Evolutionary conservation across 2,797 vertebrate genomes (phyloP).

Genomic region (Trachurus trachurus): DNA sequence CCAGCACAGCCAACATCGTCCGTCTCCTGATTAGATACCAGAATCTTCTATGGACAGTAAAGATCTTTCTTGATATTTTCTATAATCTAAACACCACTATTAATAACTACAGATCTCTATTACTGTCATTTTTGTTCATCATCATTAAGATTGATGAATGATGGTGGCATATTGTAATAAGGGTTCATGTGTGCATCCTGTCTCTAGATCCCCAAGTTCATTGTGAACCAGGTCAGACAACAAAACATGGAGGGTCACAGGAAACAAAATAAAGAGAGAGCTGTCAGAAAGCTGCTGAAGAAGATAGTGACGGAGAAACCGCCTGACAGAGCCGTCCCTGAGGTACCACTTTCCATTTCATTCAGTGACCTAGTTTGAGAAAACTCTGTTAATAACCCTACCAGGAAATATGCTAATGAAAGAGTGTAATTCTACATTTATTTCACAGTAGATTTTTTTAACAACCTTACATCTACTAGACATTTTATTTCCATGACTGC

Average conservation of each 20-base stretch:
- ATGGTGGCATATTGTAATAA: neutral
- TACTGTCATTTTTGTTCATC: neutral
- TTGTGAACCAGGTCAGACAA: constrained; percentile 94
- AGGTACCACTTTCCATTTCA: constrained; percentile 80
- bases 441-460: neutral
- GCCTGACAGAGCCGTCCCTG: constrained; percentile 85
- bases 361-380: neutral
- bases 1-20: constrained; percentile 92
- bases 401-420: neutral
- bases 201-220: constrained; percentile 95
- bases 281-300: constrained; percentile 94
- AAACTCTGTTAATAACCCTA: neutral
- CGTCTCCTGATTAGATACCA: constrained; percentile 94
- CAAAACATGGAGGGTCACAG: constrained; percentile 92
- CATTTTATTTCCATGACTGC: neutral
- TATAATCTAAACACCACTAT: neutral
- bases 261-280: constrained; percentile 90
- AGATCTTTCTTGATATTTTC: constrained; percentile 25
- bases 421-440: neutral
- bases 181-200: constrained; percentile 2
- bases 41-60: constrained; percentile 95
- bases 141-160: neutral
- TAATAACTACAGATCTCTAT: neutral
- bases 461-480: neutral
- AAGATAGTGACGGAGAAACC: constrained; percentile 94